phyloP scores from a whole-genome alignment of 2,113 vertebrate species.

The Paralichthys olivaceus region DNA sequence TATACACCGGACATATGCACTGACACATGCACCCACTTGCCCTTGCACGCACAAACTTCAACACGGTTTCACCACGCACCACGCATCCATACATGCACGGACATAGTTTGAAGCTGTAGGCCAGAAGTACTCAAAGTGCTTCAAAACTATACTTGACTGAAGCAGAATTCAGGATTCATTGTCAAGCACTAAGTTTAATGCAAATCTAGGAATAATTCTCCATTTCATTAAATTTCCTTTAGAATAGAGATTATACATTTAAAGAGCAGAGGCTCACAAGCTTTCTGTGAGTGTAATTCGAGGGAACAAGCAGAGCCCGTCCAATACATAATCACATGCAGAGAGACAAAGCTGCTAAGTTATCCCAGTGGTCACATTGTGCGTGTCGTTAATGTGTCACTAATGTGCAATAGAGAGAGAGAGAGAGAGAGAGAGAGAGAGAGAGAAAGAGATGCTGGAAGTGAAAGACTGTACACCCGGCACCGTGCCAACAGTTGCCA shows the following conservation, averaged over 20 bases:
- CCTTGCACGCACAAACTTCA: constrained; percentile 28
- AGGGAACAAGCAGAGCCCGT: constrained; percentile 28
- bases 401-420: constrained; percentile 55
- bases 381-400: constrained; percentile 66
- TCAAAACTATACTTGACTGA: constrained; percentile 58
- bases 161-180: constrained; percentile 39
- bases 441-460: constrained; percentile 49
- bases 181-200: constrained; percentile 46
- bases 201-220: constrained; percentile 36
- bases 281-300: constrained; percentile 1
- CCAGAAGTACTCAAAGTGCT: constrained; percentile 55
- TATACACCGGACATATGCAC: constrained; percentile 48
- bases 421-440: constrained; percentile 13
- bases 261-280: constrained; percentile 11
- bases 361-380: constrained; percentile 70
- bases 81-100: constrained; percentile 19
- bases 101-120: constrained; percentile 34
- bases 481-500: constrained; percentile 75
- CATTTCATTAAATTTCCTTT: constrained; percentile 6
- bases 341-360: constrained; percentile 63
- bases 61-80: neutral
- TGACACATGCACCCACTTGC: constrained; percentile 43
- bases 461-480: constrained; percentile 70
- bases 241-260: constrained; percentile 15
- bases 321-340: constrained; percentile 45